These are phyloP conservation scores for Perizoma flavofasciatum DNA, from an alignment of 2,888 invertebrate species.

Conservation along the genomic window DNA sequence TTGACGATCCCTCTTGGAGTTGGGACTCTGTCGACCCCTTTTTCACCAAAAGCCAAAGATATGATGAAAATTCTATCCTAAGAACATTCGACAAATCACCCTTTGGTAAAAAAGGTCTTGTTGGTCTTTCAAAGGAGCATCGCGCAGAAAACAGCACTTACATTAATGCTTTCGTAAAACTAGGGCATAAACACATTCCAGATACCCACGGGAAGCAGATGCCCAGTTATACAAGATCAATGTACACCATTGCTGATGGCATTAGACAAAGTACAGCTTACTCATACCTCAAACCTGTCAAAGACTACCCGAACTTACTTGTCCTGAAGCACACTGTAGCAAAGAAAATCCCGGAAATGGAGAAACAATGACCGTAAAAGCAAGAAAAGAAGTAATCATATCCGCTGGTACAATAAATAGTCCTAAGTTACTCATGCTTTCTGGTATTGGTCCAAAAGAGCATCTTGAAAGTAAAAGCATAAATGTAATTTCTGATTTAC, in stretches of 20 bases:
- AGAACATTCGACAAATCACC: slow-evolving; percentile 35
- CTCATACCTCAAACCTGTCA: slow-evolving; percentile 43
- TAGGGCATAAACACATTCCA: slow-evolving; percentile 57
- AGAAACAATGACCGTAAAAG: slow-evolving; percentile 38
- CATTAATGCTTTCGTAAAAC: slow-evolving; percentile 58
- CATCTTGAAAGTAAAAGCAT: slow-evolving; percentile 47
- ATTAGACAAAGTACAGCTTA: slow-evolving; percentile 47
- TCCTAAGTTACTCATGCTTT: slow-evolving; percentile 54
- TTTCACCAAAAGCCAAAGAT: slow-evolving; percentile 53
- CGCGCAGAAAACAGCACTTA: slow-evolving; percentile 33
- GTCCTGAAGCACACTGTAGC: slow-evolving; percentile 49
- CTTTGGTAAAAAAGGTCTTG: slow-evolving; percentile 43
- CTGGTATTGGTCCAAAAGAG: slow-evolving; percentile 54
- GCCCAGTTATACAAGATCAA: slow-evolving; percentile 47
- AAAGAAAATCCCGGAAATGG: slow-evolving; percentile 35
- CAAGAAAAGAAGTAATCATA: slow-evolving; percentile 52
- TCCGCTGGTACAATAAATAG: slow-evolving; percentile 54
- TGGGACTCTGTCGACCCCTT: slow-evolving; percentile 49
- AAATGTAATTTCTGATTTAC: slow-evolving; percentile 45
- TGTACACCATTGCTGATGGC: slow-evolving; percentile 38
- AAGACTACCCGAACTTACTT: slow-evolving; percentile 44
- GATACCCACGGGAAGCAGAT: slow-evolving; percentile 51
- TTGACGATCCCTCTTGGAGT: slow-evolving; percentile 47
- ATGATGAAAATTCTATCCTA: slow-evolving; percentile 33
- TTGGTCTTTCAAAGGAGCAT: slow-evolving; percentile 46